Base-by-base conservation (phyloP, 2,888 invertebrate species). In the Athetis lepigone region DNA sequence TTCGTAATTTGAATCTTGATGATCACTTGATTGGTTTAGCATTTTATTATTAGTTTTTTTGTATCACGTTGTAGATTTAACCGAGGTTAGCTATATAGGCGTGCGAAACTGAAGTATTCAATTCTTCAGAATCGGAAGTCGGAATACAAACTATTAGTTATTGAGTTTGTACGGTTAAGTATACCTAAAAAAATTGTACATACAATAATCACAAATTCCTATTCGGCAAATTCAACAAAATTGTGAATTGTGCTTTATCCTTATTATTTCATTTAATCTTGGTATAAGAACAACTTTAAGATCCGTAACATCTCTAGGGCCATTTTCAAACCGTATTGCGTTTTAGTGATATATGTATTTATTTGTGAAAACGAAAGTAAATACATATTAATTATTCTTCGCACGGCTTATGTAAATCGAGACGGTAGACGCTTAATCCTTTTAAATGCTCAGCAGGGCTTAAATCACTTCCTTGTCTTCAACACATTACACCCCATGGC, bases 391-490 rank as follows among this genome's bases (percentile, higher is more conserved):
- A 72, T 37, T 50, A 29, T 72, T 72, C 25, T 19, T 40, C 7
- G 27, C 33, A 47, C 27, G 46, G 33, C n/a, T 42, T 57, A 51
- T 63, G 80, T 63, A 78, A 72, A 61, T 59, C 40, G 70, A 80
- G 65, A 27, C 49, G 37, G 25, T 55, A 43, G 65, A 67, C 45
- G 19, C 36, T 19, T 74, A 76, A 79, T 66, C 74, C 79, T 71
- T 74, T 79, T 81, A 81, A 74, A 71, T 59, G 60, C 67, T 74
- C 50, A 57, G 33, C 54, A 16, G 37, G 74, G 70, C 52, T 80
- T 80, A 74, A 72, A 79, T 80, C 77, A 75, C 77, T 81, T 81
- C 71, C 77, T 63, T 56, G 77, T 70, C 80, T 81, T 80, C 70
- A 61, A 47, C 42, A 27, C 47, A 5, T 54, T 29, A 36, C 27